Evolutionary conservation across 2,888 invertebrate genomes (phyloP).

Genomic region (Hirtodrosophila duncani): DNA sequence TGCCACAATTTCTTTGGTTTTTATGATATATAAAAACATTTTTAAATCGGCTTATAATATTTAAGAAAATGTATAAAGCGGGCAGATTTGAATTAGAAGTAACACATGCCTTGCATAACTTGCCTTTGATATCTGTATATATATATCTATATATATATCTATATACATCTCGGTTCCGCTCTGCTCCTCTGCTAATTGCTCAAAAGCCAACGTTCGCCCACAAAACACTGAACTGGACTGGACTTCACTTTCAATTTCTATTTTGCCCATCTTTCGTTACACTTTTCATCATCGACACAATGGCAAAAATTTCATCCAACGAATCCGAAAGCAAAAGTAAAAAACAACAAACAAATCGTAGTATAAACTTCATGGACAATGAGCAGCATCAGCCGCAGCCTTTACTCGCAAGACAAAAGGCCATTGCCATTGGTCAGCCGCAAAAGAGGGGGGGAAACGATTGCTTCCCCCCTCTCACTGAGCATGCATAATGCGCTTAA

Average conservation of each 20-base stretch:
- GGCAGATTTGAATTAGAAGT: too few relatives aligned
- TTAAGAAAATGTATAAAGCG: too few relatives aligned
- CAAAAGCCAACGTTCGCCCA: too few relatives aligned
- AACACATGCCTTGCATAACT: too few relatives aligned
- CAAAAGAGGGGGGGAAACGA: constrained; percentile 3
- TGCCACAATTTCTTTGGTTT: constrained; percentile 1
- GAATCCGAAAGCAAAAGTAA: too few relatives aligned
- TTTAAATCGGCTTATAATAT: too few relatives aligned
- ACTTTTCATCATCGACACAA: constrained; percentile 30
- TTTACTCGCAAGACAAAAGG: constrained; percentile 26
- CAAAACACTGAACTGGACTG: background rate
- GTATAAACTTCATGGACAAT: constrained; percentile 70
- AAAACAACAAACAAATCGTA: constrained; percentile 30
- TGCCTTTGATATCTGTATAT: too few relatives aligned
- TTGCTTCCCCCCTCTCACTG: background rate
- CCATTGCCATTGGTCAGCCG: constrained; percentile 57
- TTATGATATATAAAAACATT: too few relatives aligned
- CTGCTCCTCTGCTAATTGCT: too few relatives aligned
- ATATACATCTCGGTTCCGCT: too few relatives aligned
- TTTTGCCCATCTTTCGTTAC: constrained; percentile 33
- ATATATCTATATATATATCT: too few relatives aligned
- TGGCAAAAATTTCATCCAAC: too few relatives aligned
- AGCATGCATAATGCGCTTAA: constrained; percentile 55
- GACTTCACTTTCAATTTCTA: constrained; percentile 24
- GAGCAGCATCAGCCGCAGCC: constrained; percentile 31